A percentile compares a stretch with the other conserved stretches of the same genome.
Evolutionary conservation across 2,888 invertebrate genomes (phyloP).

Genomic region (Chouioia cunea): DNA sequence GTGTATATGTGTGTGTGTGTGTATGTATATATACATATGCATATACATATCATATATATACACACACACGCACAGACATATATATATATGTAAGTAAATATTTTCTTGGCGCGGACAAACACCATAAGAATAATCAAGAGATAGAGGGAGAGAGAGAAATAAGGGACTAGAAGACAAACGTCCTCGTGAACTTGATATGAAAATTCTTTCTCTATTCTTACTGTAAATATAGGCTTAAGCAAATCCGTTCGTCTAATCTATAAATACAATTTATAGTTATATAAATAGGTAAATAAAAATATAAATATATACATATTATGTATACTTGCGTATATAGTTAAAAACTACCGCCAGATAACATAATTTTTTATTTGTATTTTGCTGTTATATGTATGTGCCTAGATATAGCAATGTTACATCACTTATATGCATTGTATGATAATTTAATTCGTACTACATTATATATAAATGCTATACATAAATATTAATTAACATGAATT

Average conservation of each 20-base stretch:
- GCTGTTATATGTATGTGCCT: conserved; percentile 67
- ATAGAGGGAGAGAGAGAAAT: conserved; percentile 28
- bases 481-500: conserved; percentile 56
- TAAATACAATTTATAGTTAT: conserved; percentile 42
- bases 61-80: no score
- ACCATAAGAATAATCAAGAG: conserved; percentile 1
- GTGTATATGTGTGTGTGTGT: no score
- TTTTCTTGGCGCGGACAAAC: conserved; percentile 23
- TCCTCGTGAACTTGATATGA: conserved; percentile 11
- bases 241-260: conserved; percentile 23
- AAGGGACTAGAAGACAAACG: neutral
- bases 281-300: conserved; percentile 42
- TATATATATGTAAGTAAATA: conserved; percentile 34
- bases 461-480: conserved; percentile 61
- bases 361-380: conserved; percentile 66
- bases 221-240: conserved; percentile 39
- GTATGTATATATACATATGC: no score
- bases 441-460: conserved; percentile 54
- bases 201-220: conserved; percentile 29
- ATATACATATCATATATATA: no score
- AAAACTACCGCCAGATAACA: conserved; percentile 59
- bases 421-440: conserved; percentile 56
- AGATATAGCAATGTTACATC: conserved; percentile 63
- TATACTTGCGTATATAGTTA: conserved; percentile 49
- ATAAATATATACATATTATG: conserved; percentile 44